Evolutionary conservation across 1,140 invertebrate genomes (phyloP), one percentile per base, ranked within the genome.

Genomic region (Apolygus lucorum): DNA sequence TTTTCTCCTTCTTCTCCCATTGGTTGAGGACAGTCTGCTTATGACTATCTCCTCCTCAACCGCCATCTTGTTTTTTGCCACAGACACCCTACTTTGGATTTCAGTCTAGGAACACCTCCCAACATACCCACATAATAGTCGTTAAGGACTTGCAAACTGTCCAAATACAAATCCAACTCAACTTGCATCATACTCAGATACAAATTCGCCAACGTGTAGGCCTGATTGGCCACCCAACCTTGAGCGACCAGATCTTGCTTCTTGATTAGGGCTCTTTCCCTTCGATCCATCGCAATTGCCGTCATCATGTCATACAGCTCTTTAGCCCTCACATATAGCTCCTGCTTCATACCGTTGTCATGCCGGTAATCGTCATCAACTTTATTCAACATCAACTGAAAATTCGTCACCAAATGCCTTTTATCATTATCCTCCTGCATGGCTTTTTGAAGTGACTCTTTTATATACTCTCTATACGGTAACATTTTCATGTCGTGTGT

Each of bases 381-480:
- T 17, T 67, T 52, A 29, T 73, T 73, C 1, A 73, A 67, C 49
- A 68, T 62, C 8, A 28, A 2, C 22, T 70, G 71, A 66, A 73
- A 73, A 62, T 73, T 67, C n/a, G 54, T 28, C 13, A 72, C 68
- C 2, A 70, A 2, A 1, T 64, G 13, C 52, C 49, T 17, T 49
- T 68, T 70, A 4, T 63, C 59, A 34, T 73, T 70, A 1, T 52
- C 52, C 17, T 29, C 17, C 11, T 67, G 28, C 13, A 66, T 17
- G 21, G n/a, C 27, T 17, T 69, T 24, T 25, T 21, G 22, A 4
- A 68, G 22, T 52, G 17, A 49, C 1, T 2, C 24, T 22, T n/a
- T 13, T 2, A 72, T 28, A 21, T 64, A 54, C 28, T 69, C 63
- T 42, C 28, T 67, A 28, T 69, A 67, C 22, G 71, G 71, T 11